Percentiles rank a stretch among this genome's conserved stretches.
Evolutionary conservation across 2,113 vertebrate species (phyloP).

Genomic region (Recurvirostra avosetta): DNA sequence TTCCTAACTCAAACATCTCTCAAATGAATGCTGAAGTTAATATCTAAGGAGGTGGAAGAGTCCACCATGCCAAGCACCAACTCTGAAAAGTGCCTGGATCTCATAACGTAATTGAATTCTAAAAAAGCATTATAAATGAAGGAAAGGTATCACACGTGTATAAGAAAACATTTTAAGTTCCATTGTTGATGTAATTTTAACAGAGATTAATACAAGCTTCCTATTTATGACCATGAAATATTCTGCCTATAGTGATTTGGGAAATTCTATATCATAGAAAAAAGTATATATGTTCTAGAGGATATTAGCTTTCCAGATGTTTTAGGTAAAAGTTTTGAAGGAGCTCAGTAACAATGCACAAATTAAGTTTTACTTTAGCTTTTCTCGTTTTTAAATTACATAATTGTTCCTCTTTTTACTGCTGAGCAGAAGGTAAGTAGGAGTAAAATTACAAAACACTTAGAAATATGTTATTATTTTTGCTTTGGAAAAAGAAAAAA

Average conservation of each 20-base stretch:
- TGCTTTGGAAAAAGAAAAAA: not conserved
- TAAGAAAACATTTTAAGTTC: not conserved
- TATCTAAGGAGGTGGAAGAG: not conserved
- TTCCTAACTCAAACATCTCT: not conserved
- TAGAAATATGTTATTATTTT: conserved; percentile 9
- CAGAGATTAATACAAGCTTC: not conserved
- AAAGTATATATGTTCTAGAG: not conserved
- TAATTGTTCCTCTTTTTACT: not conserved
- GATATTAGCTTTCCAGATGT: not conserved
- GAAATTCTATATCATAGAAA: not conserved
- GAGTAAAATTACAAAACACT: conserved; percentile 22
- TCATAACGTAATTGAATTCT: not conserved
- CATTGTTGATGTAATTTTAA: not conserved
- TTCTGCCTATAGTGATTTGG: not conserved
- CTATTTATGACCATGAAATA: not conserved
- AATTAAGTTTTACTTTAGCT: not conserved
- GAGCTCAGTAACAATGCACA: not conserved
- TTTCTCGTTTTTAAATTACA: not conserved
- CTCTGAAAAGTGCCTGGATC: not conserved
- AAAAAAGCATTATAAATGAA: not conserved
- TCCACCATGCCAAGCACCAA: not conserved
- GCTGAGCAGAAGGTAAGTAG: conserved; percentile 19
- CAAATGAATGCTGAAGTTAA: not conserved
- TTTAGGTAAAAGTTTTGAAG: not conserved
- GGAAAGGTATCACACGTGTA: not conserved